Evolutionary conservation across 2,888 invertebrate species (phyloP), one percentile per base, ranked within the genome.

Genomic region (Latheticus oryzae): DNA sequence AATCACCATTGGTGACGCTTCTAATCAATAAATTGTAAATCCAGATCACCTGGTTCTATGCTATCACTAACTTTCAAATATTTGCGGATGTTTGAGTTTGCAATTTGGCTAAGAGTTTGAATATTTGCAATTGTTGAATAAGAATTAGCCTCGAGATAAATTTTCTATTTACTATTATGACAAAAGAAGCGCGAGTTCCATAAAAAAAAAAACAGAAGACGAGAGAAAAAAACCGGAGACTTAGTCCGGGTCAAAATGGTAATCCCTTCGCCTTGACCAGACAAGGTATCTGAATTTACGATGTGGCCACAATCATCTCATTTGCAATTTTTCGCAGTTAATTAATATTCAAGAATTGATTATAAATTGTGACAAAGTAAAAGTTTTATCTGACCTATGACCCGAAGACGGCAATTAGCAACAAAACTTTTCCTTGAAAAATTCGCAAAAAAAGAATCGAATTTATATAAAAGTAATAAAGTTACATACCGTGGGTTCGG

Each of bases 361-460:
- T 35, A 35, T 57, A 43, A 51, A 51, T 57, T 13, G 2, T 21
- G 28, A 15, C 11, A 24, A 53, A 52, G 52, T 45, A 52, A 47
- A 52, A 52, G 52, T 58, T 45, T 58, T 26, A 16, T 17, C 2
- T 52, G 52, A 58, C 52, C 52, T 8, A 24, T 52, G 52, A 58
- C 57, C 35, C 35, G 17, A 30, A 21, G 33, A 23, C 17, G 28
- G 19, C 9, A 50, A 50, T 38, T 51, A 38, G 51, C 37, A 21
- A 38, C 38, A 51, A 17, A 40, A 17, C 40, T 52, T 42, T 52
- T 52, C 28, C 32, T 21, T 17, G 28, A 28, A 28, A 37, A 37
- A 37, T 9, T 8, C 19, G 17, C n/a, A 26, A n/a, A 7, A 26
- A 26, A 26, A 26, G n/a, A n/a, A 3, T 7, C 7, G 19, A n/a